Evolutionary conservation across 1,140 invertebrate species (phyloP).

Genomic region (Euura saliciscinereae): DNA sequence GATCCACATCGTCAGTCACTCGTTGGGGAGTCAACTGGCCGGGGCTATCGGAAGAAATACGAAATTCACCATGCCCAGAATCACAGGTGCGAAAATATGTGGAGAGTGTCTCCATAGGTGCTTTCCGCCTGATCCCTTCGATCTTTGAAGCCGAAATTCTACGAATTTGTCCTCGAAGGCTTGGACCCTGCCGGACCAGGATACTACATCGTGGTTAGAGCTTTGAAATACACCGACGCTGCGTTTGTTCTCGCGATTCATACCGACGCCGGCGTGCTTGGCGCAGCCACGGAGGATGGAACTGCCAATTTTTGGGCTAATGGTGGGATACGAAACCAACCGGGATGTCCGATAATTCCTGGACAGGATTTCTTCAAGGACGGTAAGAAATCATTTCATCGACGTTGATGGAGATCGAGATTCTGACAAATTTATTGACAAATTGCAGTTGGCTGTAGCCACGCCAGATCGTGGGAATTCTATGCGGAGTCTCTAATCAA

Average conservation of each 20-base stretch:
- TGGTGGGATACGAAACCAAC: slow-evolving; percentile 65
- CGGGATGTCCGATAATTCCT: slow-evolving; percentile 62
- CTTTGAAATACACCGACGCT: slow-evolving; percentile 58
- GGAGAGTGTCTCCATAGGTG: background rate
- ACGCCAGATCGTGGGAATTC: slow-evolving; percentile 67
- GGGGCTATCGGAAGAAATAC: slow-evolving; percentile 66
- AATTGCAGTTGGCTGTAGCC: slow-evolving; percentile 67
- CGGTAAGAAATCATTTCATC: background rate
- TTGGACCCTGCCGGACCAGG: slow-evolving; percentile 60
- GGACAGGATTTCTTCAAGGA: background rate
- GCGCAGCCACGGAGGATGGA: slow-evolving; percentile 52
- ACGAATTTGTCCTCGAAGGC: slow-evolving; percentile 36
- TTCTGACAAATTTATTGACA: no score
- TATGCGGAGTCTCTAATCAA: slow-evolving; percentile 64
- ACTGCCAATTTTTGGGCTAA: slow-evolving; percentile 75
- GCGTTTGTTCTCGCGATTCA: slow-evolving; percentile 67
- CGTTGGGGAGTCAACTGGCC: slow-evolving; percentile 76
- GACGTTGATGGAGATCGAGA: no score
- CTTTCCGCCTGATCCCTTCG: no score
- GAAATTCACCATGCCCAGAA: slow-evolving; percentile 34
- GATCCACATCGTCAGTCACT: slow-evolving; percentile 78
- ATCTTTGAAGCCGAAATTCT: background rate
- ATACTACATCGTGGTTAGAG: slow-evolving; percentile 33
- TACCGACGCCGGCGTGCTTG: slow-evolving; percentile 62
- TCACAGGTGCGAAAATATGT: slow-evolving; percentile 42